Base-by-base conservation (phyloP, 2,888 invertebrate genomes). In the Xanthia icteritia region DNA sequence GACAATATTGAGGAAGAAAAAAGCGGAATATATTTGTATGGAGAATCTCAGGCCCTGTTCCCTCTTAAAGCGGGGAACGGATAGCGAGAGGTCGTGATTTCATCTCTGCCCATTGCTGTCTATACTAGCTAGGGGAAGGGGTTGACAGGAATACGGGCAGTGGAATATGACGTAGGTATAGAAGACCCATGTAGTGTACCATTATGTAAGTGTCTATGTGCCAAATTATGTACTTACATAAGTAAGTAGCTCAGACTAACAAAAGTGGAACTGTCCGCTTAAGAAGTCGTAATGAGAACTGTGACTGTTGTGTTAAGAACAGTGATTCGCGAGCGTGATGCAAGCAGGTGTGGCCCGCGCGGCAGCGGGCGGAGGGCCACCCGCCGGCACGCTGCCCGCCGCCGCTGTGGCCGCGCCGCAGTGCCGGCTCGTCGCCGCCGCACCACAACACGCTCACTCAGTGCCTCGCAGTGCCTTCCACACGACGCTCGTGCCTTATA, bases 381-480 rank as follows among this genome's bases (percentile, higher is more conserved):
- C 20, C 64, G 17, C 9, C 48, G 51, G 5, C 85, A 2, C 17
- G 71, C 82, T 79, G 77, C 73, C 77, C 84, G 81, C 85, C 67
- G 61, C 73, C 81, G 78, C 73, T 71, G 42, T 39, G 83, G 83
- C 83, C 79, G 42, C 73, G 31, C 61, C 60, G 27, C 60, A 8
- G 45, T 54, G 70, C 64, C 64, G 77, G 77, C 69, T 82, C 82
- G 79, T 81, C 82, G 77, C 66, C 79, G 77, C 65, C 82, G 72
- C 76, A 45, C 77, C 67, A 71, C 77, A 79, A 65, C 77, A 74
- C 86, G 80, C 86, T 66, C 83, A 63, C 76, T 84, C 93, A 94
- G 95, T 94, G 88, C 91, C 92, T 89, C 93, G 92, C 92, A 84
- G 95, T 92, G 93, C 94, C 94, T 94, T 91, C 88, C 73, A 77